A percentile compares a stretch with the other conserved stretches of the same genome.
These are phyloP conservation scores for Dryomyza anilis DNA, from an alignment of 2,888 invertebrate genomes.

Conservation along the genomic window DNA sequence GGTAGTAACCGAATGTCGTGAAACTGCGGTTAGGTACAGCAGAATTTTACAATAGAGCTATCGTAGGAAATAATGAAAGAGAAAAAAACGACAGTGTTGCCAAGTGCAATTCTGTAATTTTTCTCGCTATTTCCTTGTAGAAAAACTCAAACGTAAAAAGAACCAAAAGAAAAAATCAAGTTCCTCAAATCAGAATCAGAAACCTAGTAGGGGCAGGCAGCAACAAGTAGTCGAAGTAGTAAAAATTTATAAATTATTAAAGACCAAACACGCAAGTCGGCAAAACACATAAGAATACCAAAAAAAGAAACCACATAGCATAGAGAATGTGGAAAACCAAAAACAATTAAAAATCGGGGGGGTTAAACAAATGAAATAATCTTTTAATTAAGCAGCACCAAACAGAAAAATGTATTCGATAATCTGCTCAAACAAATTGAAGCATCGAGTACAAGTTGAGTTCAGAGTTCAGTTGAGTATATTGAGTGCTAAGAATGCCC, in stretches of 20 bases:
- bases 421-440: too few species aligned
- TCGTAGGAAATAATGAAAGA: not conserved
- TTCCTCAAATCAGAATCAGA: not conserved
- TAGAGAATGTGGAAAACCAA: too few species aligned
- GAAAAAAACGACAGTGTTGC: not conserved
- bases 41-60: not conserved
- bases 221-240: not conserved
- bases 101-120: slow-evolving; percentile 11
- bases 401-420: too few species aligned
- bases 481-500: too few species aligned
- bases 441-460: too few species aligned
- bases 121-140: not conserved
- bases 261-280: slow-evolving; percentile 12
- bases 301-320: too few species aligned
- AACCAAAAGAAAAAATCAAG: not conserved
- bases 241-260: slow-evolving; percentile 15
- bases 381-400: too few species aligned
- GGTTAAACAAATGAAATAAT: too few species aligned
- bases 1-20: not conserved
- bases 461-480: too few species aligned
- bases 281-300: not conserved
- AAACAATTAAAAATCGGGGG: too few species aligned
- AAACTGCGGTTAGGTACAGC: slow-evolving; percentile 5
- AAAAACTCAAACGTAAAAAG: not conserved
- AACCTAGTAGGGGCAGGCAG: not conserved